Percentiles rank a stretch among this genome's conserved stretches.
phyloP scores from a whole-genome alignment of 1,140 invertebrate genomes.

The Caenorhabditis remanei region DNA sequence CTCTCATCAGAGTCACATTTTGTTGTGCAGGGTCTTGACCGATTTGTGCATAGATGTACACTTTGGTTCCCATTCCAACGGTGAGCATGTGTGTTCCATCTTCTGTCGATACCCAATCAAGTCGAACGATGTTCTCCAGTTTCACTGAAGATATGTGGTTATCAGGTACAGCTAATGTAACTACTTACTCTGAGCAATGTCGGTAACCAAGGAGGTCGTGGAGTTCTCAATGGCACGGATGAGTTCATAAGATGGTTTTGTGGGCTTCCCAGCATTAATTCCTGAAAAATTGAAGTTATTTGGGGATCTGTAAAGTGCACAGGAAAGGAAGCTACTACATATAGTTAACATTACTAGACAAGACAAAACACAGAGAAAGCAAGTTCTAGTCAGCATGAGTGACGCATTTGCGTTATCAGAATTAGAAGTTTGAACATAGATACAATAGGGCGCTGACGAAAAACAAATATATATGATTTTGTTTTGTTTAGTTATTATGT shows the following conservation, averaged over 20 bases:
- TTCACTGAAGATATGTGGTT: conserved; percentile 40
- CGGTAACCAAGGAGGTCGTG: neutral
- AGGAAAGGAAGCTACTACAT: neutral
- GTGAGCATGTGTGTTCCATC: conserved; percentile 98
- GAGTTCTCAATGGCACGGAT: conserved; percentile 43
- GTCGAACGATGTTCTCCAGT: conserved; percentile 67
- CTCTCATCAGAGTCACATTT: conserved; percentile 75
- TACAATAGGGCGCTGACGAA: too few relatives aligned
- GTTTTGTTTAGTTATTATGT: neutral
- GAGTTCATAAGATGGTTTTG: conserved; percentile 58
- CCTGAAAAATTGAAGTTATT: conserved; percentile 9
- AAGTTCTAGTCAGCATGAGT: too few relatives aligned
- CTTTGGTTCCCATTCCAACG: conserved; percentile 92
- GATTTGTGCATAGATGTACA: conserved; percentile 79
- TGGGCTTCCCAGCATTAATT: conserved; percentile 37
- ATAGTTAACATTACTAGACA: neutral
- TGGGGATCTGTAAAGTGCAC: neutral
- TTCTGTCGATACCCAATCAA: conserved; percentile 99
- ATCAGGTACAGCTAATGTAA: neutral
- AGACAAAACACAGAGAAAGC: too few relatives aligned
- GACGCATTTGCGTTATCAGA: too few relatives aligned
- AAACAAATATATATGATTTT: neutral
- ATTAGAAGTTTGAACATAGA: too few relatives aligned
- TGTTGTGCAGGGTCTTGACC: conserved; percentile 78
- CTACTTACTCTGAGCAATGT: conserved; percentile 45